Percentiles rank a stretch among this genome's conserved stretches.
These are phyloP conservation scores for Hyposmocoma kahamanoa DNA, from an alignment of 1,140 invertebrate genomes.

Conservation along the genomic window DNA sequence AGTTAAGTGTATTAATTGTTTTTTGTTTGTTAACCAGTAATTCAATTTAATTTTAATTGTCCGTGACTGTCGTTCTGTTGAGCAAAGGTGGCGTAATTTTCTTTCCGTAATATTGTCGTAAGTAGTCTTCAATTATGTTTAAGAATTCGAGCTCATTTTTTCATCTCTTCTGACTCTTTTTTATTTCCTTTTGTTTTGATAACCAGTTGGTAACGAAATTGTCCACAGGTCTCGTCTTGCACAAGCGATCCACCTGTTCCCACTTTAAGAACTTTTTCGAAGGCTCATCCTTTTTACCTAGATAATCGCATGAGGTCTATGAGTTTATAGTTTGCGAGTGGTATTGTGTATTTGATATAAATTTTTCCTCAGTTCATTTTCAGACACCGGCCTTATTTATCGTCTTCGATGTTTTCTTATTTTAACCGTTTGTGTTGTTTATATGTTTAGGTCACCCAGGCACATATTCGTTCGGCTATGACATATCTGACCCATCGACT, in stretches of 20 bases:
- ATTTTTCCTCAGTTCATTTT: neutral
- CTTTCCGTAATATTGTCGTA: no score
- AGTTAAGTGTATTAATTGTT: neutral
- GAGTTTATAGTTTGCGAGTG: neutral
- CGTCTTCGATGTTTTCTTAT: neutral
- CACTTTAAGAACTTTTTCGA: neutral
- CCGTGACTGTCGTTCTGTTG: no score
- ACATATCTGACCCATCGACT: conserved; percentile 75
- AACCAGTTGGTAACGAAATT: neutral
- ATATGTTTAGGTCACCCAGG: conserved; percentile 68
- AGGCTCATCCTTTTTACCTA: neutral
- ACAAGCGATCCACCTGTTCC: neutral
- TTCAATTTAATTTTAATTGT: no score
- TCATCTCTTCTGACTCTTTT: neutral
- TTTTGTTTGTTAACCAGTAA: neutral
- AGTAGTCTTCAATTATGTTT: no score
- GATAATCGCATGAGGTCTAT: neutral
- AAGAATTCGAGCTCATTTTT: neutral
- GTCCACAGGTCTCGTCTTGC: neutral
- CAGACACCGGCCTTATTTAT: neutral
- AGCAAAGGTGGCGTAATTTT: no score
- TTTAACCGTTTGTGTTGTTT: no score
- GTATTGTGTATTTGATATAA: neutral
- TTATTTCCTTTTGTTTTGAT: neutral
- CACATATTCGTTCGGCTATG: conserved; percentile 81